Conservation (phyloP, 2,113 vertebrate genomes). For the Gallinago media region DNA sequence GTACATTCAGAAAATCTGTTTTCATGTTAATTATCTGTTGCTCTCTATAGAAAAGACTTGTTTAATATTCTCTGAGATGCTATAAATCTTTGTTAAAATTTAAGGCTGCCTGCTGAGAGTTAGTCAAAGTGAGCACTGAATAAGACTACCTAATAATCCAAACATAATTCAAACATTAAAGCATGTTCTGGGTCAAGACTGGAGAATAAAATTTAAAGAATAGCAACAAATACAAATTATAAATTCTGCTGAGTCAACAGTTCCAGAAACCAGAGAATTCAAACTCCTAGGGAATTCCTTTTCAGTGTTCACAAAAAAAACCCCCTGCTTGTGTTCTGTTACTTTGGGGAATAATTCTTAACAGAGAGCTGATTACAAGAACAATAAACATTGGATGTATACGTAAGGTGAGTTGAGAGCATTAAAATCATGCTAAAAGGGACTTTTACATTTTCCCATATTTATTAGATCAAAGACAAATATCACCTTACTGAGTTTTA, state of each 20-base stretch:
- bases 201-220: neutral
- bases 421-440: neutral
- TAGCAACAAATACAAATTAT: neutral
- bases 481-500: neutral
- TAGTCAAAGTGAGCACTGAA: neutral
- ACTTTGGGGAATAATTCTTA: neutral
- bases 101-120: slow-evolving; percentile 11
- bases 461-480: neutral
- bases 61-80: neutral
- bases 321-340: neutral
- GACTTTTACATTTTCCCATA: neutral
- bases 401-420: neutral
- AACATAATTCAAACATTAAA: slow-evolving; percentile 21
- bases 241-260: neutral
- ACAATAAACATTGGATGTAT: neutral
- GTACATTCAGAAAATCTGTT: neutral
- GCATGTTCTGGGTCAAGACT: neutral
- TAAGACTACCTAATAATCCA: slow-evolving; percentile 23
- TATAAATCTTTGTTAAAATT: neutral
- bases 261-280: neutral
- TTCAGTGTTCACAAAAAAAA: neutral
- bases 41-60: neutral
- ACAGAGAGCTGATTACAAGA: neutral
- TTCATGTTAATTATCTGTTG: slow-evolving; percentile 15
- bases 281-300: neutral